These are phyloP conservation scores for Endomychus coccineus DNA, from an alignment of 2,888 invertebrate genomes.

Conservation along the genomic window DNA sequence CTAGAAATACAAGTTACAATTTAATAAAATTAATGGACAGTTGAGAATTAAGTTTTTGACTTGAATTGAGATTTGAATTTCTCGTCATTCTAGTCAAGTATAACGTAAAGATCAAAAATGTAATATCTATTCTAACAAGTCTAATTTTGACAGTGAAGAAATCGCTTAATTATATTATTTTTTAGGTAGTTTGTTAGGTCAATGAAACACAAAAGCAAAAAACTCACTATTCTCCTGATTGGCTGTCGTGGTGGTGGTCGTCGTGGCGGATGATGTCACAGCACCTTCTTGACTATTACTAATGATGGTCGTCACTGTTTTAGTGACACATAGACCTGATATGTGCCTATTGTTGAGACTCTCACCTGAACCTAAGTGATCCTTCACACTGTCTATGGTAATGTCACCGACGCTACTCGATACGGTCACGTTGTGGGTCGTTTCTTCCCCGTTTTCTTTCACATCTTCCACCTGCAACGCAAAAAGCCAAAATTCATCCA, in stretches of 20 bases:
- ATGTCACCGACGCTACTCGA: constrained; percentile 73
- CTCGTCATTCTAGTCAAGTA: no score
- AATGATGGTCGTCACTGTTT: constrained; percentile 53
- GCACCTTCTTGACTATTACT: constrained; percentile 40
- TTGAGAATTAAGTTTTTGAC: background rate
- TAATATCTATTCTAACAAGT: no score
- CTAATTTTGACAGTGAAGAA: no score
- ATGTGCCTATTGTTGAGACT: constrained; percentile 40
- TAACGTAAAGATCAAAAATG: no score
- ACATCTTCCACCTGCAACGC: constrained; percentile 35
- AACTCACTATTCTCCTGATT: constrained; percentile 14
- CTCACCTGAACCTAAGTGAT: constrained; percentile 50
- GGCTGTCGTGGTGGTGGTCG: constrained; percentile 21
- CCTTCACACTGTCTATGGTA: constrained; percentile 89
- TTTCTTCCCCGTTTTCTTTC: constrained; percentile 48
- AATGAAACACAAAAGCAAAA: constrained; percentile 2
- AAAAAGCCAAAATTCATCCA: no score
- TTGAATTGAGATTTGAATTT: no score
- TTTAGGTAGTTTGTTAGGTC: constrained; percentile 11
- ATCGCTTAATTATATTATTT: constrained; percentile 19
- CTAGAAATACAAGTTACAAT: no score
- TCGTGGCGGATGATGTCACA: constrained; percentile 24
- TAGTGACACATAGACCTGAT: constrained; percentile 48
- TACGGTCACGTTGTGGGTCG: constrained; percentile 45
- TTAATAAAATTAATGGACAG: background rate